phyloP scores from a whole-genome alignment of 2,888 invertebrate genomes.

The Drosophila lacicola region DNA sequence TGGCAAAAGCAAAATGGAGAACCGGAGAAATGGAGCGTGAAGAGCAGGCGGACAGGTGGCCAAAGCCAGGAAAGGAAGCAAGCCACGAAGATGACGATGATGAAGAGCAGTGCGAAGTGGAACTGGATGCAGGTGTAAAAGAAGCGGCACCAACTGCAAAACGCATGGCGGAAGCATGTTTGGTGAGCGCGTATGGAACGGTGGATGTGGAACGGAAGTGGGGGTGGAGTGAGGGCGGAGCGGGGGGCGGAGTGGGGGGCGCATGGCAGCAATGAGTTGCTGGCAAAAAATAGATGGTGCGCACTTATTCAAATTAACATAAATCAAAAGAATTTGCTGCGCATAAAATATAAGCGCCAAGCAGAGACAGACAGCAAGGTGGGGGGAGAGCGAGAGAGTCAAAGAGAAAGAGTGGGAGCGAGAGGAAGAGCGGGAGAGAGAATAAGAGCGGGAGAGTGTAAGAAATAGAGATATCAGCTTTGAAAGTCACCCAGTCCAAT shows the following conservation, averaged over 20 bases:
- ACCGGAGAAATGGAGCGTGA: conserved; percentile 40
- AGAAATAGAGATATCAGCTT: too few species aligned
- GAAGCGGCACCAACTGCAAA: conserved; percentile 29
- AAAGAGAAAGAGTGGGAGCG: neutral
- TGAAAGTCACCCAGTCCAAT: too few species aligned
- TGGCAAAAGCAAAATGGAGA: conserved; percentile 52
- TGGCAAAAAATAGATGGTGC: conserved; percentile 66
- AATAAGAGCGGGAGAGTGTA: too few species aligned
- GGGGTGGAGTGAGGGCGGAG: neutral
- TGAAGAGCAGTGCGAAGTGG: conserved; percentile 50
- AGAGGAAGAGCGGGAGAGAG: neutral
- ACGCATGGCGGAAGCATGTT: conserved; percentile 52
- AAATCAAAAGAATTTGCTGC: conserved; percentile 79
- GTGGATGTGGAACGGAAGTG: neutral
- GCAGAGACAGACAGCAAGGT: conserved; percentile 13
- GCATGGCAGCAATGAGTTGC: conserved; percentile 42
- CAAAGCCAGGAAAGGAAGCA: conserved; percentile 53
- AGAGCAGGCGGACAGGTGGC: conserved; percentile 40
- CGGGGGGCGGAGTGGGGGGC: neutral
- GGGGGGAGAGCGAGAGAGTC: neutral
- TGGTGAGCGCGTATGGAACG: conserved; percentile 45
- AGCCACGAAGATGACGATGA: conserved; percentile 56
- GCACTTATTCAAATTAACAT: conserved; percentile 82
- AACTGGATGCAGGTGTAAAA: conserved; percentile 33
- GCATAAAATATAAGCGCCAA: conserved; percentile 56